Conservation (phyloP, 2,113 vertebrate genomes). For the Psilopsiagon aymara region DNA sequence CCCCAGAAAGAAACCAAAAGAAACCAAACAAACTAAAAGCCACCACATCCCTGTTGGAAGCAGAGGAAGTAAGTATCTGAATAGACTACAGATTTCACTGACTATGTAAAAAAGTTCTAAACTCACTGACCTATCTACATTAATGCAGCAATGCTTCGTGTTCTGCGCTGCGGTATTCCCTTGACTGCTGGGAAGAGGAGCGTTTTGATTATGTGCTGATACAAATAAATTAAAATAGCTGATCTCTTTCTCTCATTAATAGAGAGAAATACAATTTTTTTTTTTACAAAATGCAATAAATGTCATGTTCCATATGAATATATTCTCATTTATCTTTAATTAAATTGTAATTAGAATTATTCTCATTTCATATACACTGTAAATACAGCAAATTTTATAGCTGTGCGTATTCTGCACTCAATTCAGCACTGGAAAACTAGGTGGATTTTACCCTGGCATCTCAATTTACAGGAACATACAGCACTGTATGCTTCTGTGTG, state of each 20-base stretch:
- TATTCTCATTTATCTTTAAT: not conserved
- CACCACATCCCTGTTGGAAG: not conserved
- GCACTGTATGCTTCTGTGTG: not conserved
- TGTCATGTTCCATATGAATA: not conserved
- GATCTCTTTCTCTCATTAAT: not conserved
- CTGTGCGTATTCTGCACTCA: not conserved
- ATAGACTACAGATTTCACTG: not conserved
- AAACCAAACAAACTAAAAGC: not conserved
- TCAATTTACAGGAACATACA: not conserved
- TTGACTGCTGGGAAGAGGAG: not conserved
- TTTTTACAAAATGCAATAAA: not conserved
- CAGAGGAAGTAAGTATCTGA: not conserved
- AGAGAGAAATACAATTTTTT: not conserved
- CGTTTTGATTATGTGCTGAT: not conserved
- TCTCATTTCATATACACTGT: not conserved
- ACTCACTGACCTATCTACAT: not conserved
- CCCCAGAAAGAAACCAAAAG: rapidly evolving
- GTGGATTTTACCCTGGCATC: not conserved
- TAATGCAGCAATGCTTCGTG: not conserved
- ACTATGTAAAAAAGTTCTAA: not conserved
- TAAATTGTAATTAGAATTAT: not conserved
- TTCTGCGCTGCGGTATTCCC: not conserved
- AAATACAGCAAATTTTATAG: not conserved
- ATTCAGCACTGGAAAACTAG: not conserved
- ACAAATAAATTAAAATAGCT: not conserved